phyloP scores from a whole-genome alignment of 2,113 vertebrate species.

The Arenaria interpres region DNA sequence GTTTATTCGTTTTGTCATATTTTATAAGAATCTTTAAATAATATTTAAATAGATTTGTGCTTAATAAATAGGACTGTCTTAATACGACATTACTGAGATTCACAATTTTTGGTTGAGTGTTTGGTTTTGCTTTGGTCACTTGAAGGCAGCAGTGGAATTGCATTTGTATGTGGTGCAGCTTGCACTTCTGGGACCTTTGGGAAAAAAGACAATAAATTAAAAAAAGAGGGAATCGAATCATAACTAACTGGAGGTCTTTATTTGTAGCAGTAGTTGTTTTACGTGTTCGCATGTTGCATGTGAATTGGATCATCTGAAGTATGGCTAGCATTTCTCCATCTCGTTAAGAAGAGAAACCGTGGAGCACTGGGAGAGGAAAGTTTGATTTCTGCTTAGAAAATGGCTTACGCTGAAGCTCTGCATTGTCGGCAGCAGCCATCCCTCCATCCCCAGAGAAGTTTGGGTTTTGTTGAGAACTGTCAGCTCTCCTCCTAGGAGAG shows the following conservation, averaged over 20 bases:
- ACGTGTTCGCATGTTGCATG: not conserved
- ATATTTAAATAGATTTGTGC: not conserved
- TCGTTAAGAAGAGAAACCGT: not conserved
- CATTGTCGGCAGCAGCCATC: not conserved
- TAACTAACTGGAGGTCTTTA: not conserved
- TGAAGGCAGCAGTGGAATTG: not conserved
- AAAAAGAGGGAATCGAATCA: not conserved
- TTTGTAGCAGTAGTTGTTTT: not conserved
- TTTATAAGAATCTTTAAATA: not conserved
- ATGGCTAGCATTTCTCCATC: constrained; percentile 2
- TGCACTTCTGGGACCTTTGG: not conserved
- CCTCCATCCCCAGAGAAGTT: not conserved
- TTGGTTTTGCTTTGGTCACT: not conserved
- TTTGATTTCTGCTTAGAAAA: constrained; percentile 21
- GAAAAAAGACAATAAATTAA: not conserved
- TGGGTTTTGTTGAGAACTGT: constrained; percentile 16
- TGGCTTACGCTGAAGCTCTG: constrained; percentile 6
- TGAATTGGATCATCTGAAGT: not conserved
- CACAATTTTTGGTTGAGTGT: not conserved
- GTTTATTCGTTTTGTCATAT: not conserved
- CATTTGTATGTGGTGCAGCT: not conserved
- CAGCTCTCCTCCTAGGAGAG: constrained; percentile 22
- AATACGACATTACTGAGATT: not conserved
- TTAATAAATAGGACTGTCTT: not conserved
- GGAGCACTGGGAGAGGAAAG: not conserved